Base-by-base conservation (phyloP, 2,797 vertebrate species). In the Oreochromis grahami region DNA sequence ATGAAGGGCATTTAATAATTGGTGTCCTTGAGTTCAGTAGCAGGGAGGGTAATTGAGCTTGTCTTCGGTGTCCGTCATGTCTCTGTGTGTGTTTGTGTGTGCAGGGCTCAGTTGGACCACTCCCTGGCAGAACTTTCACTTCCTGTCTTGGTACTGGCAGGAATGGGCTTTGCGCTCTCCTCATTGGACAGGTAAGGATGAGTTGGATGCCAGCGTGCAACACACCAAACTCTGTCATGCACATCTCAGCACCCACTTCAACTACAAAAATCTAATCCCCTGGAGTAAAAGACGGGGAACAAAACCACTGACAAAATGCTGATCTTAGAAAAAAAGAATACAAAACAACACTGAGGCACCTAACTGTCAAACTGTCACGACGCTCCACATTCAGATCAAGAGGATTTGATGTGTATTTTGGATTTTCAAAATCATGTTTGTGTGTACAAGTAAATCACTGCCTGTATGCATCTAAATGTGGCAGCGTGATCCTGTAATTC, bases 51-150 rank as follows among this genome's bases (percentile, higher is more conserved):
- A 89, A 91, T 86, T 89, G 86, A 91, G 91, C 85, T 88, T 60
- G 82, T 92, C 89, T 92, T 92, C 56, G 80, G 85, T 91, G 87
- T 94, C 89, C 76, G 65, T 90, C 90, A 91, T 58, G 14, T 58
- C 45, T 90, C 36, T 80, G 24, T 78, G 45, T 81, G 38, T 87
- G 53, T 90, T n/a, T 86, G 78, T 89, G 80, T 85, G 74, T 76
- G 80, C 82, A 97, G 96, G 90, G 96, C 96, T 86, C 96, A 97
- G 88, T 63, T 94, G 91, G 89, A 96, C 91, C 96, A 97, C 93
- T 96, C 94, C 88, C 78, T 96, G 60, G 87, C 84, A 48, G 96
- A 97, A 89, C 94, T 97, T 70, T 93, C 96, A n/a, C 80, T 87
- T 78, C 94, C 95, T 58, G 93, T 95, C 52, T 84, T 96, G 53